A percentile compares a stretch with the other conserved stretches of the same genome.
Evolutionary conservation across 37 sponge, comb jelly and placozoan species (phyloP).

Genomic region (Beroe forskalii): DNA sequence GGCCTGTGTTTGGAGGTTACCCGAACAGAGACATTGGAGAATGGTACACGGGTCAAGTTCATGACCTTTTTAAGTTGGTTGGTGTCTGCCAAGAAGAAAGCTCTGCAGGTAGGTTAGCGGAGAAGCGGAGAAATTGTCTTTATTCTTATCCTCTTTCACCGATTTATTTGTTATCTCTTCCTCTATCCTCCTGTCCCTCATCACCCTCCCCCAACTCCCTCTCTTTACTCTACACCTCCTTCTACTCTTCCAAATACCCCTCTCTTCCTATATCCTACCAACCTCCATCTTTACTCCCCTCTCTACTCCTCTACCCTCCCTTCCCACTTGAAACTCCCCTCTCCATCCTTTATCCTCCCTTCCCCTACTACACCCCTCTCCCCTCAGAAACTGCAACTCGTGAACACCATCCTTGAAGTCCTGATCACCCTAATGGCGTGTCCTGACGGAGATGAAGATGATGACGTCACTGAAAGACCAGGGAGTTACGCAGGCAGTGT

Average conservation of each 20-base stretch:
- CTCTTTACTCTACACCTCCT: no score
- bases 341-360: no score
- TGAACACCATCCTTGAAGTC: no score
- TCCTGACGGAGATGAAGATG: constrained; percentile 57
- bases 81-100: constrained; percentile 83
- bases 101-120: constrained; percentile 46
- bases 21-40: constrained; percentile 67
- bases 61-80: constrained; percentile 86
- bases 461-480: neutral
- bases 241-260: neutral
- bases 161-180: no score
- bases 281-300: neutral
- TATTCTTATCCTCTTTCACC: no score
- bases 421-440: constrained; percentile 16
- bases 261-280: neutral
- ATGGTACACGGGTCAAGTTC: constrained; percentile 81
- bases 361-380: no score
- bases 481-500: constrained; percentile 11
- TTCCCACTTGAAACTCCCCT: no score
- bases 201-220: no score
- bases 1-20: constrained; percentile 83
- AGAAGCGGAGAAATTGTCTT: no score
- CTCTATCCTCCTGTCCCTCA: no score
- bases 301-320: neutral
- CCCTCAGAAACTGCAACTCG: no score